A percentile compares a stretch with the other conserved stretches of the same genome.
Conservation (phyloP, 2,888 invertebrate species). For the Pyrrhosoma nymphula region DNA sequence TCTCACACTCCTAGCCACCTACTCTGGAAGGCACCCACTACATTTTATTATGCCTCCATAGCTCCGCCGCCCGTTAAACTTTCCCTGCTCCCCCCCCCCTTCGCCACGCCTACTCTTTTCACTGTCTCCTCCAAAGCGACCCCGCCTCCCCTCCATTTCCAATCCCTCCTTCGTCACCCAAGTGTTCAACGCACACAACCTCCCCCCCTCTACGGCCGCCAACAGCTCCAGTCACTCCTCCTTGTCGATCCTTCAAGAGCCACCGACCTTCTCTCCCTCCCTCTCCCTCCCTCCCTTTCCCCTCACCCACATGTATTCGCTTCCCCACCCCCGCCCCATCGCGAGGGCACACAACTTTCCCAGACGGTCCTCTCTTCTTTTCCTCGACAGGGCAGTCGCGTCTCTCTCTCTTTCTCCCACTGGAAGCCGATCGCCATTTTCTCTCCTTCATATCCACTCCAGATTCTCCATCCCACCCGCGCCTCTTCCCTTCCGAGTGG, state of each 20-base stretch:
- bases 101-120: not conserved
- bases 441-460: not conserved
- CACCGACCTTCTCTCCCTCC: not conserved
- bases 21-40: not conserved
- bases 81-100: not conserved
- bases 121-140: no score
- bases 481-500: not conserved
- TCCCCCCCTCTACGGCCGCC: not conserved
- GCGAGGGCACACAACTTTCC: not conserved
- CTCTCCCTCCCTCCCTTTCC: not conserved
- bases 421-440: not conserved
- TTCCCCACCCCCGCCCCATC: not conserved
- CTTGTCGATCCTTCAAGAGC: not conserved
- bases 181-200: not conserved
- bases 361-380: not conserved
- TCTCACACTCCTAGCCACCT: not conserved
- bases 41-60: constrained; percentile 17
- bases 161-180: not conserved
- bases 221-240: not conserved
- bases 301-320: not conserved
- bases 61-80: not conserved
- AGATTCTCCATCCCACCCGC: not conserved
- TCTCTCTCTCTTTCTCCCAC: no score
- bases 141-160: not conserved
- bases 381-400: no score